A percentile compares a stretch with the other conserved stretches of the same genome.
Conservation (phyloP, 1,140 invertebrate species). For the Drosophila biarmipes region DNA sequence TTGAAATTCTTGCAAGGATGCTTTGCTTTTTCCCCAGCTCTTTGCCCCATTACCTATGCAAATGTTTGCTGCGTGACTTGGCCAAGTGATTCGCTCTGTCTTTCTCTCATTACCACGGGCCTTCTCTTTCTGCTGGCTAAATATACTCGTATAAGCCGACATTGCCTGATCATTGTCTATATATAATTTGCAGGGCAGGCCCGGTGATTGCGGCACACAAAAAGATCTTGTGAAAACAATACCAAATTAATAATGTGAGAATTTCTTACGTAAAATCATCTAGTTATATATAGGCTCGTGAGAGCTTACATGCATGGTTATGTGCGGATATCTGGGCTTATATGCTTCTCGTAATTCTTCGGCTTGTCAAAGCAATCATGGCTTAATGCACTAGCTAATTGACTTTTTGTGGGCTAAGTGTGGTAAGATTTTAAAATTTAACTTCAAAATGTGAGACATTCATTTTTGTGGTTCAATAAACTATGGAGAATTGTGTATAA, state of each 20-base stretch:
- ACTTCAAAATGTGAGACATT: conserved; percentile 4
- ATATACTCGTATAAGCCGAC: conserved; percentile 27
- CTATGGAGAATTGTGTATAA: background rate
- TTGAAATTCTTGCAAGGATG: conserved; percentile 77
- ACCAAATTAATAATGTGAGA: conserved; percentile 76
- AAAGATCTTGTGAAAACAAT: conserved; percentile 65
- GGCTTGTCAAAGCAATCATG: conserved; percentile 32
- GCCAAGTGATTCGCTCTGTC: conserved; percentile 22
- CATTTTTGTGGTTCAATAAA: background rate
- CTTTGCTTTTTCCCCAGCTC: conserved; percentile 19
- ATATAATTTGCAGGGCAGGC: conserved; percentile 56
- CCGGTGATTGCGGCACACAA: conserved; percentile 50
- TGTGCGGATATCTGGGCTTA: background rate
- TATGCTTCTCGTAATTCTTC: conserved; percentile 2
- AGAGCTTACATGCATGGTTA: conserved; percentile 5
- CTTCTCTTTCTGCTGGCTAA: conserved; percentile 23
- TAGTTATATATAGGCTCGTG: conserved; percentile 17
- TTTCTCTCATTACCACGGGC: conserved; percentile 10
- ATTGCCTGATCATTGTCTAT: conserved; percentile 57
- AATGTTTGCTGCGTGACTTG: conserved; percentile 70
- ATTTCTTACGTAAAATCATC: conserved; percentile 69
- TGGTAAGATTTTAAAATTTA: background rate
- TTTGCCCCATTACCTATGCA: conserved; percentile 64
- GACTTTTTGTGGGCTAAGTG: conserved; percentile 9
- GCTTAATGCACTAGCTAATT: conserved; percentile 3